Evolutionary conservation across 2,113 vertebrate species (phyloP).

Genomic region (Lycocorax pyrrhopterus): DNA sequence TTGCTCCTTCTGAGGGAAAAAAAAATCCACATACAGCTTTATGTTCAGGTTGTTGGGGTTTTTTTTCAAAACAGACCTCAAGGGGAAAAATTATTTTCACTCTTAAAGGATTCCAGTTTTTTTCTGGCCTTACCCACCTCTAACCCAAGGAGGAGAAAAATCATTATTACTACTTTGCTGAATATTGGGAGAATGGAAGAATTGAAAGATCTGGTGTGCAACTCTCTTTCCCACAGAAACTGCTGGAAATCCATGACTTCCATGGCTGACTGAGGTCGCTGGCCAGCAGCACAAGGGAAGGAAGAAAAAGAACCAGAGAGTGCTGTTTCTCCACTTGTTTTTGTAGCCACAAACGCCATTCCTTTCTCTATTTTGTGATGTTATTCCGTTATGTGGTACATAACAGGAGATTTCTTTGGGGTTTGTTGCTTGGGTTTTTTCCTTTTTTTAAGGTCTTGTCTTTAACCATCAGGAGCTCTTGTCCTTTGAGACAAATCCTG

Average conservation of each 20-base stretch:
- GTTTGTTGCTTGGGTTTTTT: not conserved
- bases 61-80: not conserved
- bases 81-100: not conserved
- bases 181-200: not conserved
- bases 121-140: not conserved
- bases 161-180: not conserved
- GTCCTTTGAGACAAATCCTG: not conserved
- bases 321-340: not conserved
- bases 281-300: not conserved
- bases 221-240: not conserved
- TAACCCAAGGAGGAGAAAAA: constrained; percentile 17
- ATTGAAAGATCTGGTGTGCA: not conserved
- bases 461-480: not conserved
- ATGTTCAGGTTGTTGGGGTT: not conserved
- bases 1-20: not conserved
- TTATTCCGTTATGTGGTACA: not conserved
- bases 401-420: not conserved
- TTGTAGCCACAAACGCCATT: not conserved
- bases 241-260: not conserved
- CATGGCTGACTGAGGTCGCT: not conserved
- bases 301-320: not conserved
- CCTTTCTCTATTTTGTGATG: not conserved
- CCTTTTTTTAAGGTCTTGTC: not conserved
- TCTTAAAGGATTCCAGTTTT: not conserved
- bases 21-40: not conserved